phyloP scores from a whole-genome alignment of 92 coral and sea anemone genomes.

The Anthopleura xanthogrammica region DNA sequence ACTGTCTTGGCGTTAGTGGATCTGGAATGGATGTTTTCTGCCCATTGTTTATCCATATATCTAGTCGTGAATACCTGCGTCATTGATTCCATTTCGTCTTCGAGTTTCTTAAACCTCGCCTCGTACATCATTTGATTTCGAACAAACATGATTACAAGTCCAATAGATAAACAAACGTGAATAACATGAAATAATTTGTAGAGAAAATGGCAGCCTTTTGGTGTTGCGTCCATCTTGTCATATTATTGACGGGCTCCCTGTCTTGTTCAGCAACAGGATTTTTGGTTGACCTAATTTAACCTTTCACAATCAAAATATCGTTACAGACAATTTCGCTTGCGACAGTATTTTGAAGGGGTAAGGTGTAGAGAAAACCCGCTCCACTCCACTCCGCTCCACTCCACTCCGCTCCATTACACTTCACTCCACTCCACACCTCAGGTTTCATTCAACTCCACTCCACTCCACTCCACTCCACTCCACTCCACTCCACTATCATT shows the following conservation, averaged over 20 bases:
- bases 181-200: background rate
- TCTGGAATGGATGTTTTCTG: background rate
- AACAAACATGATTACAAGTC: conserved; percentile 11
- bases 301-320: background rate
- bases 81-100: background rate
- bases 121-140: background rate
- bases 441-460: too few species aligned
- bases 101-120: background rate
- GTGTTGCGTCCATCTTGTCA: background rate
- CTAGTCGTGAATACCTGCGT: background rate
- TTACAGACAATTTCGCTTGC: too few species aligned
- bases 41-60: background rate
- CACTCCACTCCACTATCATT: too few species aligned
- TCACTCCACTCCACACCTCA: too few species aligned
- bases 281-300: background rate
- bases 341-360: too few species aligned
- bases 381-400: too few species aligned
- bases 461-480: too few species aligned
- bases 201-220: background rate
- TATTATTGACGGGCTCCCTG: background rate
- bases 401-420: too few species aligned
- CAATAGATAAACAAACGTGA: conserved; percentile 11
- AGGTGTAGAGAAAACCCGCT: too few species aligned
- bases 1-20: background rate
- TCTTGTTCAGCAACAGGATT: background rate